A percentile compares a stretch with the other conserved stretches of the same genome.
phyloP scores from a whole-genome alignment of 2,113 vertebrate species.

The Patagioenas fasciata region DNA sequence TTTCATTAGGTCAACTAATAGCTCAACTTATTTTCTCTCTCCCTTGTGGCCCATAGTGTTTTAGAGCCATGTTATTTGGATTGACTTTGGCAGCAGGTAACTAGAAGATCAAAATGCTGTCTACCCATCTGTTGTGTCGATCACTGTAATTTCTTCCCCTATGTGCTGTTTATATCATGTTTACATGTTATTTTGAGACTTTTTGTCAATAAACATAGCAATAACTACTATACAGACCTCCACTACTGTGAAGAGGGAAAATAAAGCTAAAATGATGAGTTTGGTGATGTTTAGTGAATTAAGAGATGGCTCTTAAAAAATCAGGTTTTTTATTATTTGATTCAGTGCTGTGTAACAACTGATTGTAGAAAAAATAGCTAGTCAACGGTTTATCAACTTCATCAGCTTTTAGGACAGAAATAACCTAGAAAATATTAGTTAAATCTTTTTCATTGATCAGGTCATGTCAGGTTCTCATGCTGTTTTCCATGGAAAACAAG shows the following conservation, averaged over 20 bases:
- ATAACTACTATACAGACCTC: background rate
- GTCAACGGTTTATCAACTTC: background rate
- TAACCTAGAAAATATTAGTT: background rate
- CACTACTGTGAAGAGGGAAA: background rate
- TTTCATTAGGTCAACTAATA: background rate
- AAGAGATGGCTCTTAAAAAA: background rate
- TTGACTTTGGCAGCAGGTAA: conserved; percentile 45
- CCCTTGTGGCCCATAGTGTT: background rate
- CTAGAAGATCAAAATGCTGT: background rate
- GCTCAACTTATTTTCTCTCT: background rate
- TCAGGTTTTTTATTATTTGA: background rate
- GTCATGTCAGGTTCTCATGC: background rate
- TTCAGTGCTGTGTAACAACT: background rate
- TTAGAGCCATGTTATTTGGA: background rate
- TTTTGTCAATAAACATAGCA: background rate
- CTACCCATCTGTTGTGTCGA: background rate
- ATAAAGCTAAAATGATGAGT: background rate
- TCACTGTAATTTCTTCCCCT: conserved; percentile 16
- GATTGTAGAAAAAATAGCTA: background rate
- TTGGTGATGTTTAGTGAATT: background rate
- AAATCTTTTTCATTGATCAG: background rate
- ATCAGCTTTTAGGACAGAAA: background rate
- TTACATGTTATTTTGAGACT: background rate
- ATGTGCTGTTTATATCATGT: background rate
- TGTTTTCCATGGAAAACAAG: background rate